Percentiles rank a stretch among this genome's conserved stretches.
phyloP scores from a whole-genome alignment of 1,140 invertebrate species.

The Aphis craccivora region DNA sequence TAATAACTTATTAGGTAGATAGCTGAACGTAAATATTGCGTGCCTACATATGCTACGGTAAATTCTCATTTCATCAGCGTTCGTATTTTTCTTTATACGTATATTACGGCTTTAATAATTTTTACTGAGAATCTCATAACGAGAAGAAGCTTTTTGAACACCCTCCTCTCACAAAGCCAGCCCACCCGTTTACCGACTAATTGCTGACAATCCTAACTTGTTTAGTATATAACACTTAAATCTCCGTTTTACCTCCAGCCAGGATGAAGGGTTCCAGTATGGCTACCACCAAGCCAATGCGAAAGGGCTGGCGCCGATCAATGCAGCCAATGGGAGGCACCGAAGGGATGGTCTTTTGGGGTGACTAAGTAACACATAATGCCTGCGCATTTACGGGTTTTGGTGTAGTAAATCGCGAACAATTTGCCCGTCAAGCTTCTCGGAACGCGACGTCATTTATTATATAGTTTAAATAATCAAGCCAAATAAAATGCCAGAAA shows the following conservation, averaged over 20 bases:
- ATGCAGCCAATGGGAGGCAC: conserved; percentile 26
- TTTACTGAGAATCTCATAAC: conserved; percentile 40
- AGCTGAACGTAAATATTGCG: background rate
- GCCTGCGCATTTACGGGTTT: conserved; percentile 24
- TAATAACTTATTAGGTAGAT: background rate
- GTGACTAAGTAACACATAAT: conserved; percentile 41
- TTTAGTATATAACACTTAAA: conserved; percentile 43
- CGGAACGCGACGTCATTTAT: background rate
- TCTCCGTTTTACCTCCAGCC: background rate
- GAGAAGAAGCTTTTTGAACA: conserved; percentile 5
- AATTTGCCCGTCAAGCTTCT: background rate
- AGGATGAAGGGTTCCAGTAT: conserved; percentile 40
- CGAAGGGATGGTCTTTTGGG: conserved; percentile 26
- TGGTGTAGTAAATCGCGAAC: conserved; percentile 25
- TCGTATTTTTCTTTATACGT: background rate
- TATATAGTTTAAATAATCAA: background rate
- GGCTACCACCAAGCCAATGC: conserved; percentile 42
- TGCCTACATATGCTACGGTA: background rate
- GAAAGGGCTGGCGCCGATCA: background rate
- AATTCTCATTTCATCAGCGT: background rate
- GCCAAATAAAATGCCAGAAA: conserved; percentile 33
- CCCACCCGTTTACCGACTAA: conserved; percentile 47
- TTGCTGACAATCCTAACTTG: conserved; percentile 51
- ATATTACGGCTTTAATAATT: background rate
- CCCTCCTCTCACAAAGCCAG: background rate